Percentiles rank a stretch among this genome's conserved stretches.
Evolutionary conservation across 2,113 vertebrate genomes (phyloP).

Genomic region (Leptosomus discolor): DNA sequence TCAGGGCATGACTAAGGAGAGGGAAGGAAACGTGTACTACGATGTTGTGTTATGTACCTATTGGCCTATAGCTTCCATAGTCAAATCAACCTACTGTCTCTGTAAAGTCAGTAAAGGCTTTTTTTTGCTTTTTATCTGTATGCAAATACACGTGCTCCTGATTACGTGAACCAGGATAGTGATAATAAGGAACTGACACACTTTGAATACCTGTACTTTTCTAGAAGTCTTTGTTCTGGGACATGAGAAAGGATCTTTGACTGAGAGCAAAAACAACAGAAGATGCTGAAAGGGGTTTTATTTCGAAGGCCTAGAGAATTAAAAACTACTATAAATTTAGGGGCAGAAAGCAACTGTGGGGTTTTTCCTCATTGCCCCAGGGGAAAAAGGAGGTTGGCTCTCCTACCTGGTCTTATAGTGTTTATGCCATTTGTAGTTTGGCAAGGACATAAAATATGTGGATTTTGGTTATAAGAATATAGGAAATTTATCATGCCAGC

Average conservation of each 20-base stretch:
- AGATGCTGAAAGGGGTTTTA: background rate
- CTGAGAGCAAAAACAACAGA: background rate
- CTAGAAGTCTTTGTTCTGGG: background rate
- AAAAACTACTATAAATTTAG: background rate
- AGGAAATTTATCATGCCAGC: background rate
- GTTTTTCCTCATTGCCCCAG: background rate
- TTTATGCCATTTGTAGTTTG: background rate
- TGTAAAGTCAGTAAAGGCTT: background rate
- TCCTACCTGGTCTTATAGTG: background rate
- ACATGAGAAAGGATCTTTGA: background rate
- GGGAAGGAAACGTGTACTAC: background rate
- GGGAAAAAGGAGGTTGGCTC: background rate
- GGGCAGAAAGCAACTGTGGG: background rate
- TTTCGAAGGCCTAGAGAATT: background rate
- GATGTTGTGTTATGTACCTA: rapidly evolving
- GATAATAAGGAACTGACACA: background rate
- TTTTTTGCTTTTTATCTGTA: background rate
- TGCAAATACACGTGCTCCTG: background rate
- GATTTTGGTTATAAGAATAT: background rate
- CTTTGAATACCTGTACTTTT: background rate
- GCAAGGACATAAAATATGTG: background rate
- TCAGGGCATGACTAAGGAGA: background rate
- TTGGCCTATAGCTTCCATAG: background rate
- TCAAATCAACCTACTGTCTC: background rate
- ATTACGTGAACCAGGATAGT: background rate